A percentile compares a stretch with the other conserved stretches of the same genome.
These are phyloP conservation scores for Phainopepla nitens DNA, from an alignment of 2,113 vertebrate genomes.

Conservation along the genomic window DNA sequence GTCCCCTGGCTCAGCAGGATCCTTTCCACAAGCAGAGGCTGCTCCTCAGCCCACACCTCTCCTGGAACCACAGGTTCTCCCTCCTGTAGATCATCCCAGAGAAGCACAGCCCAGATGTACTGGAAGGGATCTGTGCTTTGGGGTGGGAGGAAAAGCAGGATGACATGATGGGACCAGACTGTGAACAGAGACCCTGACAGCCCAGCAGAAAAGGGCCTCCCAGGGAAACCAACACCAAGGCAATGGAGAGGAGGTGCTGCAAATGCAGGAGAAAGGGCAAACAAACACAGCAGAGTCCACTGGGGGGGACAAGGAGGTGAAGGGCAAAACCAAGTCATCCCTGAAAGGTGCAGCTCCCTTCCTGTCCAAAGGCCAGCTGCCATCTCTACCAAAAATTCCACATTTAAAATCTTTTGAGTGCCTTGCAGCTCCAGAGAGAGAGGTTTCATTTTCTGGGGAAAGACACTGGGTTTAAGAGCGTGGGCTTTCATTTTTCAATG, in stretches of 20 bases:
- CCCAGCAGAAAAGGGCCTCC: not conserved
- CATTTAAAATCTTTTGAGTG: not conserved
- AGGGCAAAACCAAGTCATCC: not conserved
- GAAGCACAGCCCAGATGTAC: not conserved
- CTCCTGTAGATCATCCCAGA: not conserved
- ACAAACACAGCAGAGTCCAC: not conserved
- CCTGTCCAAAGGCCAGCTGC: not conserved
- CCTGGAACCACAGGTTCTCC: not conserved
- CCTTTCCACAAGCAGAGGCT: not conserved
- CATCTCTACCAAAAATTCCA: not conserved
- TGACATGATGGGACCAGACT: not conserved
- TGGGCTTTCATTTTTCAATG: not conserved
- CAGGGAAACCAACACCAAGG: not conserved
- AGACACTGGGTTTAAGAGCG: not conserved
- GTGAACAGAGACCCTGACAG: not conserved
- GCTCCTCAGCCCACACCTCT: not conserved
- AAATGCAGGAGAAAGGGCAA: not conserved
- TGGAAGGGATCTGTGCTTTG: fast-evolving
- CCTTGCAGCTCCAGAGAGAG: not conserved
- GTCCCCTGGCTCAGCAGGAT: not conserved
- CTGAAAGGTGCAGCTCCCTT: not conserved
- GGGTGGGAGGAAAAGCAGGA: not conserved
- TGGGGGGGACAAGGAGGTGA: not conserved
- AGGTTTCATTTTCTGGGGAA: not conserved
- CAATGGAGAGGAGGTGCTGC: not conserved